phyloP scores from a whole-genome alignment of 2,113 vertebrate genomes.

The Helogale parvula region DNA sequence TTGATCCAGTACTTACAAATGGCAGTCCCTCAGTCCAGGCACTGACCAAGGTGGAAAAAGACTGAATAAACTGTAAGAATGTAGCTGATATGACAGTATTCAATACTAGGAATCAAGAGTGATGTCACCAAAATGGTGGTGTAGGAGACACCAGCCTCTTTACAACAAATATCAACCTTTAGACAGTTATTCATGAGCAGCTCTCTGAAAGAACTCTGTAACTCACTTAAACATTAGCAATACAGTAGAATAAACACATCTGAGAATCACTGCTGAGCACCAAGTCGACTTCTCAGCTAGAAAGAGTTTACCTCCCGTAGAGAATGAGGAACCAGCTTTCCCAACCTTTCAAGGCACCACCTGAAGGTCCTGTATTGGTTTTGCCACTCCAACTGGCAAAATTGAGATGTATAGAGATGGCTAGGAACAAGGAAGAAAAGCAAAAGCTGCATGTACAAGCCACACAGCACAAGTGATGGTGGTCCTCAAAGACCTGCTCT shows the following conservation, averaged over 20 bases:
- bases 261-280: not conserved
- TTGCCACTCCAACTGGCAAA: not conserved
- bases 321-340: not conserved
- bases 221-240: not conserved
- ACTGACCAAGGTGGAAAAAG: not conserved
- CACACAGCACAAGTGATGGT: not conserved
- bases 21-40: not conserved
- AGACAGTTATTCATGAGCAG: not conserved
- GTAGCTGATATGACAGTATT: not conserved
- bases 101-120: not conserved
- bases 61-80: not conserved
- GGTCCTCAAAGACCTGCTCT: not conserved
- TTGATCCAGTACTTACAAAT: not conserved
- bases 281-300: not conserved
- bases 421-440: not conserved
- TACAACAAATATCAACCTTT: not conserved
- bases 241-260: not conserved
- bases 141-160: not conserved
- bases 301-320: too few species aligned
- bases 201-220: not conserved
- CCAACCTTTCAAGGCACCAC: not conserved
- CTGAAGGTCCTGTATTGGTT: not conserved
- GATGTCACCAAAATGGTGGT: not conserved
- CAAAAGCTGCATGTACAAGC: not conserved
- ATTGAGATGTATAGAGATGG: not conserved